A percentile compares a stretch with the other conserved stretches of the same genome.
These are phyloP conservation scores for Hippocampus comes DNA, from an alignment of 2,113 vertebrate genomes.

Conservation along the genomic window DNA sequence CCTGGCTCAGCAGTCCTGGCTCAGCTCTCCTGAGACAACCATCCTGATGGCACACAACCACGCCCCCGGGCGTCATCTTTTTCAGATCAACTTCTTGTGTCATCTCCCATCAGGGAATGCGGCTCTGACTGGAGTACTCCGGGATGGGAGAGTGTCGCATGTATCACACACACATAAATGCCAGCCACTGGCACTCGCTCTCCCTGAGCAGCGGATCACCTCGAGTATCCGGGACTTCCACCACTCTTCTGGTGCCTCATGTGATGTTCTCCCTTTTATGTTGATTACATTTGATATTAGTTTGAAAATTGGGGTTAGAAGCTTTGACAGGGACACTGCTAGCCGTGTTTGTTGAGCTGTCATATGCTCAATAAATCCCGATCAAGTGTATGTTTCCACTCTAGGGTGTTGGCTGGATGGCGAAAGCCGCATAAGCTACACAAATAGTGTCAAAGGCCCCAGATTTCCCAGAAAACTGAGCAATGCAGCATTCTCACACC, in stretches of 20 bases:
- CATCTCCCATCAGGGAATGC: not conserved
- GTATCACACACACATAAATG: constrained; percentile 4
- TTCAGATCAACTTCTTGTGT: constrained; percentile 11
- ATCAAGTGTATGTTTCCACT: too few relatives aligned
- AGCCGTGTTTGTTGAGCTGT: too few relatives aligned
- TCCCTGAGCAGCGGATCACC: not conserved
- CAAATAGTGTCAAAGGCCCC: too few relatives aligned
- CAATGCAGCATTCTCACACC: too few relatives aligned
- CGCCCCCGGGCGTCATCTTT: not conserved
- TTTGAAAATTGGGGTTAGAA: not conserved
- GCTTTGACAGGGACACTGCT: too few relatives aligned
- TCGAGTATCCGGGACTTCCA: not conserved
- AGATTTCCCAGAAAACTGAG: too few relatives aligned
- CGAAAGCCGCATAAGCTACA: too few relatives aligned
- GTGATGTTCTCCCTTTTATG: not conserved
- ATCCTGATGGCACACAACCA: not conserved
- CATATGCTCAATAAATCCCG: too few relatives aligned
- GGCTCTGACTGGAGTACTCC: not conserved
- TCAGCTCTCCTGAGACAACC: not conserved
- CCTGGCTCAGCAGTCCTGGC: not conserved
- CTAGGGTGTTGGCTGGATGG: too few relatives aligned
- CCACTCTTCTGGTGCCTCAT: not conserved
- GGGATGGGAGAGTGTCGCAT: constrained; percentile 3
- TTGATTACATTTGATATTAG: not conserved
- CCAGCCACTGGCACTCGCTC: not conserved